Conservation (phyloP, 2,113 vertebrate species). For the Gambusia affinis region DNA sequence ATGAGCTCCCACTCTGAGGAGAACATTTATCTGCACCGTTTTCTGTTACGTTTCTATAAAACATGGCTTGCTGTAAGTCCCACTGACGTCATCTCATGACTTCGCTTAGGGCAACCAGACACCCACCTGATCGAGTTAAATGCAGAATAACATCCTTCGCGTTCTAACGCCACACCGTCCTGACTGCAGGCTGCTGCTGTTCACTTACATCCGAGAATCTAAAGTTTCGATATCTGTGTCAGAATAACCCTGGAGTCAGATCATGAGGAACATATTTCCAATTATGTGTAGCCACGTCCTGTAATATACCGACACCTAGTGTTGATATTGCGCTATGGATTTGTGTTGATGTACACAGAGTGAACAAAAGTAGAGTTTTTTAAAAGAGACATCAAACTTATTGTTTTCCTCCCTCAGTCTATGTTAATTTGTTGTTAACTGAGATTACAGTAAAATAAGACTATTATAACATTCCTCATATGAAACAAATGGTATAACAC, state of each 20-base stretch:
- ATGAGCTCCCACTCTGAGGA: background rate
- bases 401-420: no score
- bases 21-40: background rate
- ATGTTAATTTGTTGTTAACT: no score
- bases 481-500: no score
- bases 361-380: background rate
- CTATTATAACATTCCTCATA: no score
- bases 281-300: background rate
- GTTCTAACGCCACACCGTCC: background rate
- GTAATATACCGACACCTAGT: constrained; percentile 58
- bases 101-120: constrained; percentile 15
- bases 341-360: background rate
- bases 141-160: background rate
- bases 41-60: background rate
- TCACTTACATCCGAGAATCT: background rate
- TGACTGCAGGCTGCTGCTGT: background rate
- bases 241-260: background rate
- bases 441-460: no score
- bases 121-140: constrained; percentile 2
- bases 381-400: no score
- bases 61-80: background rate
- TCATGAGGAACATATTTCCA: background rate
- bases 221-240: constrained; percentile 7
- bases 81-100: constrained; percentile 33
- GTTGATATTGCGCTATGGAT: background rate